These are phyloP conservation scores for Lasiurus borealis DNA, from an alignment of 2,113 vertebrate genomes.

Conservation along the genomic window DNA sequence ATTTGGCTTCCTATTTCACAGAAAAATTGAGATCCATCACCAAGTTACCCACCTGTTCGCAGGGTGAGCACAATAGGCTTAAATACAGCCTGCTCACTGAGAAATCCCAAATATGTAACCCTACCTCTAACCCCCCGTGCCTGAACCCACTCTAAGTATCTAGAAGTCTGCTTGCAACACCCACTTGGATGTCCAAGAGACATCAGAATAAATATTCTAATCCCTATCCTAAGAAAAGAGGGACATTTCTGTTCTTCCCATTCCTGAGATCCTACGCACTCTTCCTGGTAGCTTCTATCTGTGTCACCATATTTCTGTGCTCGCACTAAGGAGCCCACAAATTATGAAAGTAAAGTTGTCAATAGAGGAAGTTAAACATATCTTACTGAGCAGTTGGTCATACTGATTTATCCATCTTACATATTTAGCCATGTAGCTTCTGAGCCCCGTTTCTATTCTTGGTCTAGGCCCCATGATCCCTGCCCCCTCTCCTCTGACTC, in stretches of 20 bases:
- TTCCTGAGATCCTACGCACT: neutral
- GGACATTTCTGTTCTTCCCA: neutral
- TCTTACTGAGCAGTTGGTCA: neutral
- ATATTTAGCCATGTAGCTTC: neutral
- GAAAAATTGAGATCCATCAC: neutral
- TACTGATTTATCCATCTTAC: neutral
- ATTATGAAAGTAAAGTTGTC: neutral
- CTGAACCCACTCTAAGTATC: neutral
- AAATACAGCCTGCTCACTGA: neutral
- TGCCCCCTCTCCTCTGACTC: too few relatives aligned
- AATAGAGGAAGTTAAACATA: neutral
- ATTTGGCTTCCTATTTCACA: neutral
- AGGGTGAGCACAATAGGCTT: neutral
- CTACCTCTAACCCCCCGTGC: too few relatives aligned
- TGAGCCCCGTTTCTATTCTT: neutral
- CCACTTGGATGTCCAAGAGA: neutral
- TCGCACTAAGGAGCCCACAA: neutral
- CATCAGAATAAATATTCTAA: neutral
- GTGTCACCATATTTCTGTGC: neutral
- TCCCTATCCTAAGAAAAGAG: neutral
- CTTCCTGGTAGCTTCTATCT: neutral
- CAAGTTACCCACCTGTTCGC: neutral
- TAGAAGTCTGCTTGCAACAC: neutral
- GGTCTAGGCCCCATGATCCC: fast-evolving
- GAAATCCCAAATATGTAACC: neutral